Base-by-base conservation (phyloP, 1,140 invertebrate species). In the Bradynema listronoti region DNA sequence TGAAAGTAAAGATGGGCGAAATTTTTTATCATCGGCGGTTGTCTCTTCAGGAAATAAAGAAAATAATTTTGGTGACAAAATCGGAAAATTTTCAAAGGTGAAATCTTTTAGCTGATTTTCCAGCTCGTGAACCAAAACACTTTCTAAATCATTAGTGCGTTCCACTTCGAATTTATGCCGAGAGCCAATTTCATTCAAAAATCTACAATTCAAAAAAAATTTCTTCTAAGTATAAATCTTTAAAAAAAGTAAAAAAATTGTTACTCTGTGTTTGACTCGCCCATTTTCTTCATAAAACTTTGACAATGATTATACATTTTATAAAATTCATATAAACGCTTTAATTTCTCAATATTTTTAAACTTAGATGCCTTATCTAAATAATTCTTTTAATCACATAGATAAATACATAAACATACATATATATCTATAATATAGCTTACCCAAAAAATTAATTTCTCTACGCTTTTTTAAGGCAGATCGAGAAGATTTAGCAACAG, bases 291-390 rank as follows among this genome's bases (percentile, higher is more conserved):
- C 39, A 61, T 24, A 33, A 58, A 22, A 16, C n/a, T 47, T 7
- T 61, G 46, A 45, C 59, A 61, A 30, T 61, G 29, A 0, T 61
- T 46, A 27, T 27, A 39, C 49, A 45, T 49, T 27, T 61, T 27
- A 32, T 49, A 61, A 34, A 61, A 61, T 1, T 43, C 11, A 11
- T 61, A 56, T 19, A 61, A 46, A 11, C 56, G 34, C 5, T 33
- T 16, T 24, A 61, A 32, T 25, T 61, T 61, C 32, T 27, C 58
- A 2, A 61, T 61, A 39, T 61, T 62, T 19, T 61, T 46, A 14
- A 61, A 7, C 24, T 16, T n/a, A n/a, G n/a, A n/a, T n/a, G n/a
- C n/a, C n/a, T n/a, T n/a, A n/a, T n/a, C n/a, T n/a, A n/a, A n/a
- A n/a, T n/a, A n/a, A n/a, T n/a, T n/a, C n/a, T n/a, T n/a, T n/a